Percentiles rank a stretch among this genome's conserved stretches.
phyloP scores from a whole-genome alignment of 2,113 vertebrate species.

The Pseudolaguvia tuberculata region DNA sequence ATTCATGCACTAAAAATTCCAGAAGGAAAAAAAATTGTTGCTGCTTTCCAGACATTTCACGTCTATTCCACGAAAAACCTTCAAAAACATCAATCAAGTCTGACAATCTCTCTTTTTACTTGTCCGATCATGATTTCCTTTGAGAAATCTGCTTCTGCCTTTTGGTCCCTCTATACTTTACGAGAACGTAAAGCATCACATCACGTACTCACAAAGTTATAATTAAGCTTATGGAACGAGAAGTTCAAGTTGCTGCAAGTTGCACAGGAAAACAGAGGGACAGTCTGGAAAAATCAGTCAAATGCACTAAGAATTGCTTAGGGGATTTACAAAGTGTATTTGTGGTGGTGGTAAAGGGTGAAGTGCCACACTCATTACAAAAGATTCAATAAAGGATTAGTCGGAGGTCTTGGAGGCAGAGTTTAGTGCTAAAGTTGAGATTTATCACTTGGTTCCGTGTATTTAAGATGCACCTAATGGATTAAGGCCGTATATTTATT shows the following conservation, averaged over 20 bases:
- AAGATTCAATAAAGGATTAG: conserved; percentile 38
- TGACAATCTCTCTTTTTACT: conserved; percentile 9
- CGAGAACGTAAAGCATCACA: background rate
- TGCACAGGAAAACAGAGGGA: conserved; percentile 4
- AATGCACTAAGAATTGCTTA: conserved; percentile 1
- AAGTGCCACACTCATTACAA: conserved; percentile 33
- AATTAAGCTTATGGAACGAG: background rate
- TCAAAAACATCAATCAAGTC: background rate
- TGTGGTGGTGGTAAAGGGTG: background rate
- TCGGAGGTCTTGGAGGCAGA: conserved; percentile 13
- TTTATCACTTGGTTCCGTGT: conserved; percentile 50
- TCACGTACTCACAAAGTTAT: background rate
- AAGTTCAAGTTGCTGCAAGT: conserved; percentile 19
- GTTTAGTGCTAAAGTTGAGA: conserved; percentile 26
- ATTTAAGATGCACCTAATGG: conserved; percentile 45
- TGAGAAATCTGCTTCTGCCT: background rate
- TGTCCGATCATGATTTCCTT: conserved; percentile 27
- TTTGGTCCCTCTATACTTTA: background rate
- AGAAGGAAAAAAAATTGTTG: conserved; percentile 33
- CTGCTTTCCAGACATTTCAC: conserved; percentile 35
- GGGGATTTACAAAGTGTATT: conserved; percentile 23
- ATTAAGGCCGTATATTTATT: conserved; percentile 45
- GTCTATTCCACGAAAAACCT: background rate
- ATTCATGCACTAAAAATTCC: conserved; percentile 5
- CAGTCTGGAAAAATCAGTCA: conserved; percentile 11